These are phyloP conservation scores for Rhinoraja longicauda DNA, from an alignment of 2,797 vertebrate genomes.

Conservation along the genomic window DNA sequence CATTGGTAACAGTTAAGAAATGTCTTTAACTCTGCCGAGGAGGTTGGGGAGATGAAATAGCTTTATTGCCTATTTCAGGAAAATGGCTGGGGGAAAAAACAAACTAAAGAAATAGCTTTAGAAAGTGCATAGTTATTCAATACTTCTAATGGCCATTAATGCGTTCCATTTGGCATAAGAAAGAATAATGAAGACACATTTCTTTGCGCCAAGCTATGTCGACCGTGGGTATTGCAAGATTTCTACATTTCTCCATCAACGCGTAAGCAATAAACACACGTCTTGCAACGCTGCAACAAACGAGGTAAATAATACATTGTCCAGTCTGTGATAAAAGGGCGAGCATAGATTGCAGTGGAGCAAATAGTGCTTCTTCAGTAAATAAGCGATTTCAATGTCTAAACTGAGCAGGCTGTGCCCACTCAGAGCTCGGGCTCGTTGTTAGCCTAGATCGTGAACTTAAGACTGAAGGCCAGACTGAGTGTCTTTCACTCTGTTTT, in stretches of 20 bases:
- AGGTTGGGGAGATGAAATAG: not conserved
- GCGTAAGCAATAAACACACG: not conserved
- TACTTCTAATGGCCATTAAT: not conserved
- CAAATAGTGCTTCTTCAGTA: not conserved
- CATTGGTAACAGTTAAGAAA: not conserved
- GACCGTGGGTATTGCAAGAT: slow-evolving; percentile 54
- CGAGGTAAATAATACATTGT: not conserved
- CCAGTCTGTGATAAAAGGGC: not conserved
- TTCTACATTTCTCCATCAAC: slow-evolving; percentile 20
- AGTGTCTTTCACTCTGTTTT: not conserved
- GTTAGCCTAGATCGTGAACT: slow-evolving; percentile 46
- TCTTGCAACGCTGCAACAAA: not conserved
- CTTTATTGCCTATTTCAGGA: not conserved
- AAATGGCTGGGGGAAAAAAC: not conserved
- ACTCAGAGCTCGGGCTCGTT: slow-evolving; percentile 48
- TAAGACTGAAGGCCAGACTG: slow-evolving; percentile 39
- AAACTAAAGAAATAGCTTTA: not conserved
- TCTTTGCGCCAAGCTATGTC: not conserved
- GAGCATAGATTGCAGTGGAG: not conserved
- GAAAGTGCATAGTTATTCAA: not conserved
- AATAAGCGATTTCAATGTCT: slow-evolving; percentile 19
- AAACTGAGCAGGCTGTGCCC: slow-evolving; percentile 48
- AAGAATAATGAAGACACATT: slow-evolving; percentile 15
- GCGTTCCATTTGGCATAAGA: not conserved
- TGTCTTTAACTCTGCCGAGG: not conserved